Conservation (phyloP, 2,113 vertebrate species). For the Cyanoderma ruficeps region DNA sequence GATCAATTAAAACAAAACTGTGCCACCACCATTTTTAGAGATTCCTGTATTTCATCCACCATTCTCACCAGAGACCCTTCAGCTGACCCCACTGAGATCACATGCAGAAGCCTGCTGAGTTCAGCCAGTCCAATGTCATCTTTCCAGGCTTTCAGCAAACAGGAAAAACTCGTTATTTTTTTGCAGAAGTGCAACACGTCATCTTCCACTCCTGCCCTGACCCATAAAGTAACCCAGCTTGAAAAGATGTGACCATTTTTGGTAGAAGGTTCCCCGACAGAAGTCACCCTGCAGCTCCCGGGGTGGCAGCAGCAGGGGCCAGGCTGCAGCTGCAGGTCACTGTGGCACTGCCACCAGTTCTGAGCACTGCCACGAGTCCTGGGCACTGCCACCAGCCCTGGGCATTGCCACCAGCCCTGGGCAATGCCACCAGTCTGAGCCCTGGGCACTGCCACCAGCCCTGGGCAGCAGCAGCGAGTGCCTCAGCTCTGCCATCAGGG, state of each 20-base stretch:
- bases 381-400: neutral
- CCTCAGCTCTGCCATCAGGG: neutral
- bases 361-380: neutral
- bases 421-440: neutral
- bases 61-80: neutral
- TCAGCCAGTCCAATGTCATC: neutral
- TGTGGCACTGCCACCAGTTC: neutral
- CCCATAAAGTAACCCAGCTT: neutral
- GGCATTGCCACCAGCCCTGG: neutral
- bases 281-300: rapidly evolving
- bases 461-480: too few species aligned
- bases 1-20: neutral
- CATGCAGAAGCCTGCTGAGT: neutral
- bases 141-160: neutral
- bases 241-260: neutral
- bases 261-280: neutral
- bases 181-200: neutral
- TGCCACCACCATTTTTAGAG: neutral
- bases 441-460: neutral
- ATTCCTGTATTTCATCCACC: neutral
- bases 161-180: neutral
- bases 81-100: neutral
- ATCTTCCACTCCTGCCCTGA: neutral
- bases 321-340: rapidly evolving
- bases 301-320: neutral